Evolutionary conservation across 1,140 invertebrate genomes (phyloP), one percentile per base, ranked within the genome.

Genomic region (Sycobia sp.): DNA sequence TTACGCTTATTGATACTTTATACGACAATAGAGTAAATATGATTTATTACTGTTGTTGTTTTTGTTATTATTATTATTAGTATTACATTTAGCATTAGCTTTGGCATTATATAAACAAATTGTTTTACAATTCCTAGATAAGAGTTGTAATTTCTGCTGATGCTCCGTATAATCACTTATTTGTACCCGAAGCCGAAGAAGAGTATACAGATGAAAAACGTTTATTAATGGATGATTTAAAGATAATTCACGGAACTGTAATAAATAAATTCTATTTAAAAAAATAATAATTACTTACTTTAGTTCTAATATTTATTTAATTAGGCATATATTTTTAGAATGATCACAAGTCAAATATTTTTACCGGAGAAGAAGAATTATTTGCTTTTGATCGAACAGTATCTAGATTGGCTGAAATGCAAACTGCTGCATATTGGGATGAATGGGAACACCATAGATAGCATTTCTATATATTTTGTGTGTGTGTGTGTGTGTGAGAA

Each of bases 351-450:
- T 89, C 94, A 8, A 96, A 91, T 75, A 90, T 99, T 68, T 98
- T 99, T 73, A 98, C 94, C 23, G 96, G 96, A 0, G 94, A 97
- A 76, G 97, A 99, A 80, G 97, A 99, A 83, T 82, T 96, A 58
- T 99, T 99, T 84, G 96, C 97, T 9, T 97, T 94, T 79, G 94
- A 97, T 68, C 84, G 97, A 59, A 97, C 96, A 16, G 77, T 97
- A 13, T 98, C 96, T 0, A 82, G 97, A 51, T 83, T 99, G 22
- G 88, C 89, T 50, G 95, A 99, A 84, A 99, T 99, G 96, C 94
- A 97, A 81, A 95, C 91, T 3, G 84, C 88, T 59, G 90, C 92
- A 62, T 98, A 98, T 81, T 97, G 95, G 95, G 87, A 91, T 47
- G 85, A 88, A 68, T 91, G 89, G 88, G 85, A 89, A 46, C 86